These are phyloP conservation scores for Drosophila santomea DNA, from an alignment of 1,140 invertebrate genomes.

Conservation along the genomic window DNA sequence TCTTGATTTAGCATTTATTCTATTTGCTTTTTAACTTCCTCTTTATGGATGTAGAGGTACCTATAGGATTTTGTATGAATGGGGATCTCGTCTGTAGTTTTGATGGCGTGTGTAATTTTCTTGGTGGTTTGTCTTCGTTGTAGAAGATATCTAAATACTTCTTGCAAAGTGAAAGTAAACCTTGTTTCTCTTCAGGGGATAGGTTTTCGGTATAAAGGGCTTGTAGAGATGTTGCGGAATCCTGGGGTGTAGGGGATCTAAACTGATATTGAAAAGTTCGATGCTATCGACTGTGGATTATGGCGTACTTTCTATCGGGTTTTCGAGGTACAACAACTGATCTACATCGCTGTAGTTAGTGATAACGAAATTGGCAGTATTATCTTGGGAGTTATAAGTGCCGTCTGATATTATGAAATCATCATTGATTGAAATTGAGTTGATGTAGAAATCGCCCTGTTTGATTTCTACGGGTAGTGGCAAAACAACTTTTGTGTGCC, in stretches of 20 bases:
- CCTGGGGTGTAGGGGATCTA: neutral
- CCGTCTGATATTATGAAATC: no score
- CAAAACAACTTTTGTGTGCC: no score
- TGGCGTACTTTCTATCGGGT: no score
- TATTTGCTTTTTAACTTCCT: slow-evolving; percentile 25
- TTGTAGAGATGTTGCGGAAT: neutral
- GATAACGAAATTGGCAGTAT: no score
- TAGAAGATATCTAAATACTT: slow-evolving; percentile 1
- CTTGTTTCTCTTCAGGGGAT: neutral
- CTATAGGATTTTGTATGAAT: slow-evolving; percentile 26
- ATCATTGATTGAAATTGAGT: no score
- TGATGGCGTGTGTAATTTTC: slow-evolving; percentile 17
- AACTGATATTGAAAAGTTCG: neutral
- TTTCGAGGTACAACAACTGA: no score
- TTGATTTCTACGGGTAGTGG: no score
- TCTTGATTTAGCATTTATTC: slow-evolving; percentile 16
- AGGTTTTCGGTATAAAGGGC: no score
- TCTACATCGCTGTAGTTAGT: no score
- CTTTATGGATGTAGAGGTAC: slow-evolving; percentile 24
- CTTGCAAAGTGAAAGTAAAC: slow-evolving; percentile 7
- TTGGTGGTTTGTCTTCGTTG: neutral
- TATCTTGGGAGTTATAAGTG: no score
- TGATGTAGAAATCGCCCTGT: no score
- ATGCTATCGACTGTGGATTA: no score
- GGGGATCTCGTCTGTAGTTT: slow-evolving; percentile 14